Evolutionary conservation across 2,888 invertebrate genomes (phyloP), one percentile per base, ranked within the genome.

Genomic region (Drosophila atripex): DNA sequence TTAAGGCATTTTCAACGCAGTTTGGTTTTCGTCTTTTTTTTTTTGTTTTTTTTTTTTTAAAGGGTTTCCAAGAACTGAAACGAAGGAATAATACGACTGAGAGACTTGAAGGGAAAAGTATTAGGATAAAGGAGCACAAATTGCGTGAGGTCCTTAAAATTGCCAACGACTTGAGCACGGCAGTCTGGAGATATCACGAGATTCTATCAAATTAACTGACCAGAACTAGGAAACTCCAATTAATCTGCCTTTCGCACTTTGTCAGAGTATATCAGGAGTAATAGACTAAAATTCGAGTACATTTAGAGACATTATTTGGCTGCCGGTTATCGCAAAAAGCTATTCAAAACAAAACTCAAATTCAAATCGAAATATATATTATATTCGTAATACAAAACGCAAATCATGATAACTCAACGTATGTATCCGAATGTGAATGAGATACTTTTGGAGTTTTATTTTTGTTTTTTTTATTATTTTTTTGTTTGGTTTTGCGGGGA

Each of bases 231-330:
- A 30, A 38, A 5, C 23, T 41, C 38, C 64, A 41, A 9, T 25
- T 39, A n/a, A 35, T 12, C 54, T 41, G 54, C 69, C 70, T 74
- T 77, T 78, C 80, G 89, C 88, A 89, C 89, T 84, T 78, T 90
- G 90, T 90, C 90, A 89, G 86, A 89, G 90, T 90, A 90, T 90
- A 90, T 90, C 90, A 89, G 87, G 90, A 90, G 90, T 77, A 90
- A 90, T 89, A 90, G 90, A 90, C 90, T 90, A 90, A 89, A 89
- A 89, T 90, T 90, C 90, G 89, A 90, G 90, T 90, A 90, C 85
- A 80, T 88, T 88, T 71, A 52, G 52, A 59, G 76, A 83, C 75
- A 18, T 11, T 41, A 39, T 16, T 65, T 78, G 80, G 71, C 64
- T 75, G 50, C 47, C 60, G 18, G 53, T 74, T 78, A 54, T 76